Conservation (phyloP, 2,888 invertebrate species). For the Noctua janthina region DNA sequence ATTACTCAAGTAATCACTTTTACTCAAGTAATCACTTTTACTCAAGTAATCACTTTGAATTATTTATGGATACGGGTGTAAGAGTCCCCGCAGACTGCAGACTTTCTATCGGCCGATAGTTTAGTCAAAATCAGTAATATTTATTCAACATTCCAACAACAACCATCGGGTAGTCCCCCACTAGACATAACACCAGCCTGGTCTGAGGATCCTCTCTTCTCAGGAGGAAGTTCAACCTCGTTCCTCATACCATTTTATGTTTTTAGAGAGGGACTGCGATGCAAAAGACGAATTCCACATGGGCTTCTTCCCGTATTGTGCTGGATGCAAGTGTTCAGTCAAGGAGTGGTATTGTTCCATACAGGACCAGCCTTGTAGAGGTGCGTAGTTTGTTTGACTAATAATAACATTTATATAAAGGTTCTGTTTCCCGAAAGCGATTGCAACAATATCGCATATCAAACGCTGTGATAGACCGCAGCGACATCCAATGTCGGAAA, state of each 20-base stretch:
- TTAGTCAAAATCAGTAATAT: not conserved
- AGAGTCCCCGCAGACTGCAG: not conserved
- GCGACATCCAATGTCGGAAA: not conserved
- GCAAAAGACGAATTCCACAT: slow-evolving; percentile 48
- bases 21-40: too few relatives aligned
- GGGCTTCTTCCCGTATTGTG: slow-evolving; percentile 44
- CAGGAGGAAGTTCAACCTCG: not conserved
- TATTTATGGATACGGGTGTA: too few relatives aligned
- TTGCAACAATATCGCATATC: not conserved
- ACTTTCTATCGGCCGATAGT: not conserved
- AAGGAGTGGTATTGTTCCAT: slow-evolving; percentile 55
- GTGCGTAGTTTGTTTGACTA: slow-evolving; percentile 1
- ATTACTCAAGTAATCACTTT: too few relatives aligned
- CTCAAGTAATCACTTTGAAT: too few relatives aligned
- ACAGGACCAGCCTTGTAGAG: slow-evolving; percentile 14
- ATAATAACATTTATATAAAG: not conserved
- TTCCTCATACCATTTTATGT: not conserved
- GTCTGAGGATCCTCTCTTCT: too few relatives aligned
- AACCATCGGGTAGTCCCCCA: too few relatives aligned
- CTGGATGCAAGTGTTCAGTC: slow-evolving; percentile 41
- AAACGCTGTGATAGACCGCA: too few relatives aligned
- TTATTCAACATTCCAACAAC: too few relatives aligned
- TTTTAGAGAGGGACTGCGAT: slow-evolving; percentile 46
- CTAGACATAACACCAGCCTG: too few relatives aligned
- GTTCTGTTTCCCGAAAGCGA: not conserved